Evolutionary conservation across 2,888 invertebrate genomes (phyloP).

Genomic region (Noctua comes): DNA sequence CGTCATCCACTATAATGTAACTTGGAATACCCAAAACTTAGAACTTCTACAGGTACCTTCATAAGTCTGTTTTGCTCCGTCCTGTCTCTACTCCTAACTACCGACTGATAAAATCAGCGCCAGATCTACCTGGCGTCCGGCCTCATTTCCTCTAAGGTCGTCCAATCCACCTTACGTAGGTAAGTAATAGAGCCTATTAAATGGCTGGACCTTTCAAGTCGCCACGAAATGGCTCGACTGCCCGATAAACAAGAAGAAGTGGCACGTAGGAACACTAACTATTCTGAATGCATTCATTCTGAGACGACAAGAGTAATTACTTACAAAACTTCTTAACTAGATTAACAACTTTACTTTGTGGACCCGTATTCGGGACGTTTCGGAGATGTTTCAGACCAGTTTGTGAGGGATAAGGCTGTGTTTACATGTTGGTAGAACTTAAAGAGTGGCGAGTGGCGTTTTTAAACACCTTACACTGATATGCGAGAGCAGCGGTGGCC

Average conservation of each 20-base stretch:
- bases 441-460: background rate
- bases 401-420: slow-evolving; percentile 20
- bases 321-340: slow-evolving; percentile 63
- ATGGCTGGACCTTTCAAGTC: slow-evolving; percentile 39
- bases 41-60: background rate
- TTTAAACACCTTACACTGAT: background rate
- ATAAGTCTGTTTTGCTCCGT: background rate
- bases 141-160: slow-evolving; percentile 3
- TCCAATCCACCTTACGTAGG: slow-evolving; percentile 4
- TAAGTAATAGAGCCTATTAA: slow-evolving; percentile 33
- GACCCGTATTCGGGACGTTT: slow-evolving; percentile 46
- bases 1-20: background rate
- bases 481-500: too few species aligned
- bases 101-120: background rate
- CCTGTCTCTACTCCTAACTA: background rate
- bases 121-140: slow-evolving; percentile 2
- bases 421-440: background rate
- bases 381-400: slow-evolving; percentile 32
- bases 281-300: slow-evolving; percentile 52
- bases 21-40: background rate
- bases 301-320: slow-evolving; percentile 62
- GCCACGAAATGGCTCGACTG: slow-evolving; percentile 26
- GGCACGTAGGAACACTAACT: slow-evolving; percentile 44
- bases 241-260: slow-evolving; percentile 45
- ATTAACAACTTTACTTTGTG: slow-evolving; percentile 58